These are phyloP conservation scores for Dryas iulia DNA, from an alignment of 1,140 invertebrate species.

Conservation along the genomic window DNA sequence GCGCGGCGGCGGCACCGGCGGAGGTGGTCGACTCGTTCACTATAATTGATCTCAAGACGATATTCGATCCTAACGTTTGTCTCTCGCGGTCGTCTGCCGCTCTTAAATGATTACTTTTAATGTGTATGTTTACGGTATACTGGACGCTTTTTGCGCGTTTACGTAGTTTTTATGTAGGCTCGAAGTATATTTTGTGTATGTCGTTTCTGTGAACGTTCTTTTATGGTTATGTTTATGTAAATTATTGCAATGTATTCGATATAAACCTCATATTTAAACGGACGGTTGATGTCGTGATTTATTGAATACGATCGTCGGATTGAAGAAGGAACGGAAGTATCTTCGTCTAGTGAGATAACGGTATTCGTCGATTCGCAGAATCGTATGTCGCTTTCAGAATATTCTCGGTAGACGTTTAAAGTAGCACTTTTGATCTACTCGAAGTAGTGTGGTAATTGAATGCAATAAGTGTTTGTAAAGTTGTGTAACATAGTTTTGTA, in stretches of 20 bases:
- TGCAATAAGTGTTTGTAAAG: slow-evolving; percentile 68
- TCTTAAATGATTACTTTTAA: slow-evolving; percentile 61
- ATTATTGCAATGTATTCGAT: slow-evolving; percentile 70
- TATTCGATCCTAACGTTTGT: slow-evolving; percentile 74
- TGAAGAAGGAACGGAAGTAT: slow-evolving; percentile 21
- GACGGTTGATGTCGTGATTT: slow-evolving; percentile 48
- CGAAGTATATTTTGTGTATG: slow-evolving; percentile 66
- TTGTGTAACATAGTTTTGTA: slow-evolving; percentile 53
- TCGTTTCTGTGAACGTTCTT: slow-evolving; percentile 66
- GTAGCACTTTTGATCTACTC: slow-evolving; percentile 70
- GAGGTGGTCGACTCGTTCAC: no score
- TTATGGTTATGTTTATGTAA: slow-evolving; percentile 71
- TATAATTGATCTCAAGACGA: slow-evolving; percentile 77
- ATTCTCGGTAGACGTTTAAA: slow-evolving; percentile 42
- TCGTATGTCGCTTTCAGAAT: slow-evolving; percentile 23
- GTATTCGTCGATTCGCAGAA: slow-evolving; percentile 16
- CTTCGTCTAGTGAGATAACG: slow-evolving; percentile 30
- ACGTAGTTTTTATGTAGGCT: slow-evolving; percentile 70
- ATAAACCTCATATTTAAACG: slow-evolving; percentile 55
- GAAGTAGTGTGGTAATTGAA: slow-evolving; percentile 67
- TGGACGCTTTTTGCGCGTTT: slow-evolving; percentile 76
- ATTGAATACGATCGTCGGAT: slow-evolving; percentile 18
- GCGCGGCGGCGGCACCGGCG: slow-evolving; percentile 31
- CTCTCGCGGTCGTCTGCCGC: slow-evolving; percentile 59
- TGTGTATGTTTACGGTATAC: slow-evolving; percentile 51